Conservation (phyloP, 1,140 invertebrate genomes). For the Oreohelix idahoensis region DNA sequence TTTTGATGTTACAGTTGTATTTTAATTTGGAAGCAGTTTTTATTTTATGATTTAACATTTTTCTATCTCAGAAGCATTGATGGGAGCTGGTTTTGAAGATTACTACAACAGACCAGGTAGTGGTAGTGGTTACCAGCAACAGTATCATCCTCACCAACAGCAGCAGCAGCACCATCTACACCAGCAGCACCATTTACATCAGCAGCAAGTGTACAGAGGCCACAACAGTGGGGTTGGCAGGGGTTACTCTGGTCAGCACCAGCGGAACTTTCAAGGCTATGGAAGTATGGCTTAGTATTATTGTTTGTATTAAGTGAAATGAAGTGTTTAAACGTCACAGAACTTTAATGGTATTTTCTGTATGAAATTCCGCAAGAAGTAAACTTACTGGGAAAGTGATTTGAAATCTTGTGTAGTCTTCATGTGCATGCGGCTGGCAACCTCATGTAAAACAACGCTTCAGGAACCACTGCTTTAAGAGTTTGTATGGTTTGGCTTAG, state of each 20-base stretch:
- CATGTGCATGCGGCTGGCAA: too few relatives aligned
- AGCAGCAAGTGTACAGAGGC: slow-evolving; percentile 22
- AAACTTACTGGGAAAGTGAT: too few relatives aligned
- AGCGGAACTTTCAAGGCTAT: slow-evolving; percentile 11
- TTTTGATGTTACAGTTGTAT: neutral
- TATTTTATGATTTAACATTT: neutral
- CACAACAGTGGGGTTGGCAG: neutral
- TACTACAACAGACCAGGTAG: slow-evolving; percentile 13
- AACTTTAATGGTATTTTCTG: too few relatives aligned
- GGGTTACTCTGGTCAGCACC: neutral
- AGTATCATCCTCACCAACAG: slow-evolving; percentile 1
- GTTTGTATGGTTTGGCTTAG: too few relatives aligned
- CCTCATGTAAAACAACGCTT: too few relatives aligned
- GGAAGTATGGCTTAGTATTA: neutral
- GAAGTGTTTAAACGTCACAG: too few relatives aligned
- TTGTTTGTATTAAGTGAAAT: too few relatives aligned
- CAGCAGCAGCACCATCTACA: slow-evolving; percentile 26
- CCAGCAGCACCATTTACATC: slow-evolving; percentile 14
- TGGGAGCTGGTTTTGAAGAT: slow-evolving; percentile 26
- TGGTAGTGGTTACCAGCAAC: neutral
- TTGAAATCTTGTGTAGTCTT: too few relatives aligned
- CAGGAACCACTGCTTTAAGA: too few relatives aligned
- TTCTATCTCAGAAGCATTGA: neutral
- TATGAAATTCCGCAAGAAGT: too few relatives aligned
- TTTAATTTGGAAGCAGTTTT: too few relatives aligned